Evolutionary conservation across 2,113 vertebrate genomes (phyloP), one percentile per base, ranked within the genome.

Genomic region (Pluvialis apricaria): DNA sequence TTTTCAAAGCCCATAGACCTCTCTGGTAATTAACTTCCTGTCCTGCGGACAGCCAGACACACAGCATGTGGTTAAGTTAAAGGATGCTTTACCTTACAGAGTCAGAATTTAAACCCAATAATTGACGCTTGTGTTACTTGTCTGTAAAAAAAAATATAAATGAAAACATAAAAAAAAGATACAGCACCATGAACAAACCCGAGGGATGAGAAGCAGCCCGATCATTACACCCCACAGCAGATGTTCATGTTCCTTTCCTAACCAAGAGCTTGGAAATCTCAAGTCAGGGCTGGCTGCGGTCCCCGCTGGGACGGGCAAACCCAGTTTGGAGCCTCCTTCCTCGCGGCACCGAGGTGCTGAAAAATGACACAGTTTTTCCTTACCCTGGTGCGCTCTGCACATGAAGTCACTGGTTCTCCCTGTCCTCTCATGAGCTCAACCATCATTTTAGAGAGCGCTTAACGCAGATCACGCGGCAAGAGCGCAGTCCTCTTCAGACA

Each of bases 181-280:
- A 8, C 45, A 83, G 31, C 62, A 40, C 24, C 16, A 2, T 3
- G 29, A 90, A 26, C 58, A 42, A 92, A 26, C 40, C 18, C 31
- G 25, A 13, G 55, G 68, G 57, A 55, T 20, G 26, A 38, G n/a
- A 5, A 57, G 49, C 11, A 64, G 36, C 66, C 47, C 3, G 1
- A 16, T 16, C 5, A 2, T 44, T 14, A 32, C 49, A 21, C 21
- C 66, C 93, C 44, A 0, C 62, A 34, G 65, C n/a, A 70, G 79
- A 62, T 36, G n/a, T 28, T 70, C 34, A 0, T 19, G 57, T 51
- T 58, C 62, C 55, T 64, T 62, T 13, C 62, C 76, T 49, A 55
- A 49, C 60, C 75, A 15, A 51, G 82, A 54, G 82, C 64, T 15
- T 91, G 88, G 88, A 90, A 82, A 91, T 14, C 70, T 86, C 77